These are phyloP conservation scores for Drosophila littoralis DNA, from an alignment of 1,140 invertebrate species.

Conservation along the genomic window DNA sequence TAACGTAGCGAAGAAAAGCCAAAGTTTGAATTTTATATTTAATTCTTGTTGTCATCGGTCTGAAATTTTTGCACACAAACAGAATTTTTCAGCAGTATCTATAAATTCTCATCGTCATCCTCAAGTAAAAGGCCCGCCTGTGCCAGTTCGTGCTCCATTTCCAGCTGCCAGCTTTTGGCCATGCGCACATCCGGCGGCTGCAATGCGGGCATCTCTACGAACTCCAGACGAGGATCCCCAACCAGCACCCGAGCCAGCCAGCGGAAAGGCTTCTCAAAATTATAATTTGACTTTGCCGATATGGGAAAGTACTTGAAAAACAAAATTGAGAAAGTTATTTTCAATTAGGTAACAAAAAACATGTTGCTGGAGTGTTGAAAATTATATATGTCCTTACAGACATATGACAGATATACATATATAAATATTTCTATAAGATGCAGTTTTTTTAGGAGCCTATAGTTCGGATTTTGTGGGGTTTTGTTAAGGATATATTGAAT, in stretches of 20 bases:
- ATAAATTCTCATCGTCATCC: conserved; percentile 97
- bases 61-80: neutral
- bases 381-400: no score
- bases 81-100: conserved; percentile 68
- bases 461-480: no score
- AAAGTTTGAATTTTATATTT: neutral
- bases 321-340: no score
- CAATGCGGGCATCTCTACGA: conserved; percentile 97
- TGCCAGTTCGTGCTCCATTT: conserved; percentile 97
- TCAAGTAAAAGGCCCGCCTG: conserved; percentile 95
- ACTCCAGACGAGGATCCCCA: conserved; percentile 98
- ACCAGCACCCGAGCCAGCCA: conserved; percentile 98
- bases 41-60: neutral
- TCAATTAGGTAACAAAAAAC: no score
- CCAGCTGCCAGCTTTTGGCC: conserved; percentile 96
- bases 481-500: no score
- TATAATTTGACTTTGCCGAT: conserved; percentile 99
- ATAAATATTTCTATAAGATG: no score
- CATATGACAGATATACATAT: no score
- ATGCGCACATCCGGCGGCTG: conserved; percentile 97
- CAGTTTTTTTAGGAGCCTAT: no score
- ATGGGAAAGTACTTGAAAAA: conserved; percentile 97
- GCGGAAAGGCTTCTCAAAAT: conserved; percentile 99
- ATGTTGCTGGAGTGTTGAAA: no score
- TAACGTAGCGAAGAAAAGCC: neutral